Evolutionary conservation across 2,113 vertebrate species (phyloP).

Genomic region (Anguilla japonica): DNA sequence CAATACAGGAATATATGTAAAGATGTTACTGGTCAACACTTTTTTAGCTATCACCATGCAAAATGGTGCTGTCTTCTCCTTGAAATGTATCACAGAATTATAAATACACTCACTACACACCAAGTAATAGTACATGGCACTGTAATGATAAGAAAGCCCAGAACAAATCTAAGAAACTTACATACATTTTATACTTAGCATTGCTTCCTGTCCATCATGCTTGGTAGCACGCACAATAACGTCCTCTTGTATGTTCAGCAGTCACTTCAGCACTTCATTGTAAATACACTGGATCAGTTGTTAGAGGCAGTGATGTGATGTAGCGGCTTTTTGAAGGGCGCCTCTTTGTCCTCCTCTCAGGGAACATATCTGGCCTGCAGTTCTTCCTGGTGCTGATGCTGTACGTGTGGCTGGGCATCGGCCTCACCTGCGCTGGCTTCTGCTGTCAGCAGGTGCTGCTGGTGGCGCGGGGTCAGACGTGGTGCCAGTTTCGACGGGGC

Average conservation of each 20-base stretch:
- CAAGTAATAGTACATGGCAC: no score
- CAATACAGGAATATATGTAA: no score
- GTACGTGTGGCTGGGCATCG: conserved; percentile 95
- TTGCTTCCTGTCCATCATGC: no score
- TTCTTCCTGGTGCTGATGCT: conserved; percentile 97
- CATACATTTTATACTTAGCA: no score
- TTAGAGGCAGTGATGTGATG: not conserved
- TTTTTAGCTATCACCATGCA: no score
- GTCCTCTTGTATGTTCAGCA: not conserved
- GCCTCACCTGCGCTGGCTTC: conserved; percentile 92
- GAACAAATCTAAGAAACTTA: no score
- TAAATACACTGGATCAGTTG: not conserved
- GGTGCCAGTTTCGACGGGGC: conserved; percentile 85
- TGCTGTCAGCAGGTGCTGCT: conserved; percentile 94
- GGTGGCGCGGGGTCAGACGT: conserved; percentile 88
- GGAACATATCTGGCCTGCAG: conserved; percentile 87
- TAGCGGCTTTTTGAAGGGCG: not conserved
- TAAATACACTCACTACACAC: no score
- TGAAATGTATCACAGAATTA: no score
- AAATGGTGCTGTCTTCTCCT: not conserved
- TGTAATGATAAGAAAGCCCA: no score
- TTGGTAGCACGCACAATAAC: not conserved
- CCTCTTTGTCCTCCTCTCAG: conserved; percentile 56
- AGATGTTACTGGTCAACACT: no score
- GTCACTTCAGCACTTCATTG: not conserved